phyloP scores from a whole-genome alignment of 2,888 invertebrate species.

The Crocallis elinguaria region DNA sequence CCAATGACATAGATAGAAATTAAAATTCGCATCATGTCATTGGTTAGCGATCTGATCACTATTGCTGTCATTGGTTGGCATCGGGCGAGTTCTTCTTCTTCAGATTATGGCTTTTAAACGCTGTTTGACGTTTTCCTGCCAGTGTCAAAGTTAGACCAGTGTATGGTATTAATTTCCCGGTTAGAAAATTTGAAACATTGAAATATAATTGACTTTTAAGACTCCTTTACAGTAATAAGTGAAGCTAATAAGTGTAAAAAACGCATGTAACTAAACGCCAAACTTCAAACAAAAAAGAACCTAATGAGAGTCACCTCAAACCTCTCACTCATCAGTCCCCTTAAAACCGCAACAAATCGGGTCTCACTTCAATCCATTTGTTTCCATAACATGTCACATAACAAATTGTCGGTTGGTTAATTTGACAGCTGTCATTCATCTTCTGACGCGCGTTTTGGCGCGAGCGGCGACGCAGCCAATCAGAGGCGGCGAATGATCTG shows the following conservation, averaged over 20 bases:
- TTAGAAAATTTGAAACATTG: no score
- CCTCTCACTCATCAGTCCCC: slow-evolving; percentile 20
- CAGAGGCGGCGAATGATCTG: slow-evolving; percentile 71
- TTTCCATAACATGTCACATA: slow-evolving; percentile 62
- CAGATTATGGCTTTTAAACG: no score
- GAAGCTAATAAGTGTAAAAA: neutral
- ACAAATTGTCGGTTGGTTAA: slow-evolving; percentile 64
- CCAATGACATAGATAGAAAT: no score
- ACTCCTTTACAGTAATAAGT: no score
- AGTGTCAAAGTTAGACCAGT: no score
- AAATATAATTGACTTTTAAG: no score
- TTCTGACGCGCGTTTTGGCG: slow-evolving; percentile 62
- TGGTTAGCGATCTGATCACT: no score
- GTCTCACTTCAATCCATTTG: slow-evolving; percentile 44
- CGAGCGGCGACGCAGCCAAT: slow-evolving; percentile 64
- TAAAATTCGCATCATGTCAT: no score
- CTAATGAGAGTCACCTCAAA: slow-evolving; percentile 9
- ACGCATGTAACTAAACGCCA: neutral
- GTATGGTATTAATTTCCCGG: no score
- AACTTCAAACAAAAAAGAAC: neutral
- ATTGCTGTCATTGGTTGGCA: no score
- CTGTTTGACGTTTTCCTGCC: no score
- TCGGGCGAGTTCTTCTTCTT: no score
- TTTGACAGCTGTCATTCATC: slow-evolving; percentile 74
- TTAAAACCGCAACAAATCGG: slow-evolving; percentile 26